A percentile compares a stretch with the other conserved stretches of the same genome.
Conservation (phyloP, 2,113 vertebrate genomes). For the Climacteris rufus region DNA sequence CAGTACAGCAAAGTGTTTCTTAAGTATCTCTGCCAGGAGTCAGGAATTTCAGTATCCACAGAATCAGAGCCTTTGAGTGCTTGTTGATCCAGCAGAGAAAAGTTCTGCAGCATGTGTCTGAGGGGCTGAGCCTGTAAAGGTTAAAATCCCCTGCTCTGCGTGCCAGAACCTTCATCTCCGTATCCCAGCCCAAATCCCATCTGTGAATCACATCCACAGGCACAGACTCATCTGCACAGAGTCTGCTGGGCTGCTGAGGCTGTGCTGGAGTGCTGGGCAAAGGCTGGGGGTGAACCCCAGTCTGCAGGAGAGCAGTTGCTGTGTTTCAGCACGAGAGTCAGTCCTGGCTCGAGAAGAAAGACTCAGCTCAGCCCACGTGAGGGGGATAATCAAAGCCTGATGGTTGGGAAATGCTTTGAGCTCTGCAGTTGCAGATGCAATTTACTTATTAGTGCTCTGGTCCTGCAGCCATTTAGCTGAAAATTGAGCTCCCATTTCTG, state of each 20-base stretch:
- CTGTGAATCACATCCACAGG: not conserved
- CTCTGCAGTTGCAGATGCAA: conserved; percentile 2
- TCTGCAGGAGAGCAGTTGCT: not conserved
- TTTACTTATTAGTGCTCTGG: not conserved
- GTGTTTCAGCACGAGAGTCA: not conserved
- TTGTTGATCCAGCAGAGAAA: not conserved
- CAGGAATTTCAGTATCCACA: not conserved
- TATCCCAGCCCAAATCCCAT: not conserved
- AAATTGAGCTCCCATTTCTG: not conserved
- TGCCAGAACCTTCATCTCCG: not conserved
- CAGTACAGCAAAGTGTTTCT: not conserved
- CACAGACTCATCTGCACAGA: not conserved
- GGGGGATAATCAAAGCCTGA: conserved; percentile 7
- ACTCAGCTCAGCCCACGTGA: not conserved
- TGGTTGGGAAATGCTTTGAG: conserved; percentile 10
- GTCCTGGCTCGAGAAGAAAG: conserved; percentile 30
- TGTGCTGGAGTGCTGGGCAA: not conserved
- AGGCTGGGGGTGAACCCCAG: not conserved
- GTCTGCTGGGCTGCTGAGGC: not conserved
- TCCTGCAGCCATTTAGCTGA: not conserved
- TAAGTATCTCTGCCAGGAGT: not conserved
- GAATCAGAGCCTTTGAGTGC: not conserved
- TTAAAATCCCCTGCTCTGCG: not conserved
- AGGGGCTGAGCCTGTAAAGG: not conserved
- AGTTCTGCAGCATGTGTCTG: not conserved